Evolutionary conservation across 2,888 invertebrate species (phyloP).

Genomic region (Serrognathus titanus): DNA sequence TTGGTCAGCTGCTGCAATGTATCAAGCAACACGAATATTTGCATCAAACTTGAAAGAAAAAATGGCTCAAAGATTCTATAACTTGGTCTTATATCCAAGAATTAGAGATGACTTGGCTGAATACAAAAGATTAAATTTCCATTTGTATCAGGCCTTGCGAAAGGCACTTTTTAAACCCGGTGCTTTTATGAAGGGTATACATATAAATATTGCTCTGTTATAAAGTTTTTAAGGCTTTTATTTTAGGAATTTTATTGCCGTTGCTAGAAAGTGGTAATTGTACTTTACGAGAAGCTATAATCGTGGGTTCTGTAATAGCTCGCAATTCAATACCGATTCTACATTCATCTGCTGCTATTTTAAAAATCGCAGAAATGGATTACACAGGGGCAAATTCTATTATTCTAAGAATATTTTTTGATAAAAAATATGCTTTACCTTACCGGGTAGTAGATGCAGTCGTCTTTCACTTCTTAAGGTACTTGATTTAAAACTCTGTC

Average conservation of each 20-base stretch:
- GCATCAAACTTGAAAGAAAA: slow-evolving; percentile 94
- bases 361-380: slow-evolving; percentile 97
- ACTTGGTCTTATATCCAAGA: slow-evolving; percentile 86
- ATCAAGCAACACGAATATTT: slow-evolving; percentile 92
- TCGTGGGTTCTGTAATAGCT: slow-evolving; percentile 87
- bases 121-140: slow-evolving; percentile 93
- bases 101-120: slow-evolving; percentile 93
- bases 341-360: slow-evolving; percentile 91
- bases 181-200: slow-evolving; percentile 93
- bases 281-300: slow-evolving; percentile 91
- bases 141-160: slow-evolving; percentile 89
- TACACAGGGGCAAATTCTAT: slow-evolving; percentile 95
- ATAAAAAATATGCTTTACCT: slow-evolving; percentile 97
- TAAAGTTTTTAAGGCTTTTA: not conserved
- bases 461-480: slow-evolving; percentile 92
- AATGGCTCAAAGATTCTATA: slow-evolving; percentile 95
- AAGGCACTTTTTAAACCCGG: slow-evolving; percentile 96
- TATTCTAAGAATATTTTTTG: slow-evolving; percentile 87
- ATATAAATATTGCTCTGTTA: not conserved
- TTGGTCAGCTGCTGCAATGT: slow-evolving; percentile 98
- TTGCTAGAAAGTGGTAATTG: slow-evolving; percentile 86
- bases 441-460: slow-evolving; percentile 92
- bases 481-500: slow-evolving; percentile 18
- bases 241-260: slow-evolving; percentile 61
- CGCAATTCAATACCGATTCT: slow-evolving; percentile 90